Evolutionary conservation across 2,888 invertebrate genomes (phyloP), one percentile per base, ranked within the genome.

Genomic region (Limulus polyphemus): DNA sequence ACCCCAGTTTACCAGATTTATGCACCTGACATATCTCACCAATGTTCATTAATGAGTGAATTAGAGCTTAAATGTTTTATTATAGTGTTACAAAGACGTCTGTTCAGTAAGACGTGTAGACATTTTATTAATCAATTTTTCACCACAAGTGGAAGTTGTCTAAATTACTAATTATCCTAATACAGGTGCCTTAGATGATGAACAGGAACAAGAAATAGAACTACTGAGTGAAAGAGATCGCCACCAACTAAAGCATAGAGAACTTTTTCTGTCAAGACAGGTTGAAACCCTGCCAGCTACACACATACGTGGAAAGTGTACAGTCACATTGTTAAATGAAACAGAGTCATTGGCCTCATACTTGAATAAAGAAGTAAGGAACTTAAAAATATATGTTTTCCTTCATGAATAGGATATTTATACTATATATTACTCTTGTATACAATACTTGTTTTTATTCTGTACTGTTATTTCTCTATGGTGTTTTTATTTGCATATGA

Each of bases 291-390:
- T 99, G 78, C 95, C 98, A 65, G 98, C 98, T 71, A 98, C 97
- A 66, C 93, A 97, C 81, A 99, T 99, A 74, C 85, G 99, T 76
- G 99, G 97, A 79, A 99, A 99, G 83, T 99, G 99, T 81, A 88
- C 90, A 72, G 99, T 99, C 73, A 97, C 97, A 71, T 83, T 99
- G 73, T 87, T 99, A 80, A 98, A 98, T 81, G 99, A 99, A 83
- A 95, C 97, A 63, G 99, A 99, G 82, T 90, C 93, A 71, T 83
- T 95, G 74, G 83, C 87, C 76, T 92, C 92, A 78, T 99, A 99
- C 83, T 84, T 98, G 77, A 89, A 90, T 81, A 94, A 92, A 83
- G 91, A 92, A 80, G 88, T 88, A 81, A 83, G 84, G 82, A 79
- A 50, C 13, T 47, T n/a, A 3, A 5, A 16, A 17, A n/a, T 3